Base-by-base conservation (phyloP, 2,888 invertebrate species). In the Amphipoea lucens region DNA sequence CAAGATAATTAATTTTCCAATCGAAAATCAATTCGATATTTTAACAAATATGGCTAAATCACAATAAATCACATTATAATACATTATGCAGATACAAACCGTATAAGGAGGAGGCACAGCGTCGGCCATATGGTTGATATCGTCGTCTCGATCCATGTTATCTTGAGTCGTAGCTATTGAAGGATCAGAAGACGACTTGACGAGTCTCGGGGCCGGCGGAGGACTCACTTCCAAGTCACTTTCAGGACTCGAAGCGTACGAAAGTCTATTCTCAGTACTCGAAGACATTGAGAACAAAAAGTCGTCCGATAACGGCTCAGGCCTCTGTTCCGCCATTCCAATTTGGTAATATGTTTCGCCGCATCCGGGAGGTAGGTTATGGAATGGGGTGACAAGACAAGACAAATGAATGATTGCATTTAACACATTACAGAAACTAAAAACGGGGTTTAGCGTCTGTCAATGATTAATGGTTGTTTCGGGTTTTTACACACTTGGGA, bases 281-380 rank as follows among this genome's bases (percentile, higher is more conserved):
- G 98, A 98, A 90, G 99, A 99, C 99, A 99, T 99, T 94, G 99
- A 99, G 97, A 99, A 99, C 94, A 99, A 98, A 98, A 99, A 99
- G 98, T 99, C 99, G 97, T 99, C 99, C 92, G 99, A 99, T 95
- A 99, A 97, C 95, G 99, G 98, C 97, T 99, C 99, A 95, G 99
- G 99, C 95, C 99, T 99, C 99, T 99, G 97, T 92, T 89, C 79
- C 89, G 83, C 85, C 88, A 83, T 89, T 94, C 86, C 83, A 70
- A 74, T 57, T 70, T 45, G 90, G 20, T 71, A 62, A 71, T 11
- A n/a, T 62, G 71, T 40, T 92, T 92, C 91, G 90, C 93, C 92
- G 94, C 96, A 94, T 95, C 96, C 94, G 93, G 92, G 93, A 94
- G 96, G 95, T 95, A 91, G 96, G 96, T 96, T 96, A 96, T 96